These are phyloP conservation scores for Helleia helle DNA, from an alignment of 2,888 invertebrate genomes.

Conservation along the genomic window DNA sequence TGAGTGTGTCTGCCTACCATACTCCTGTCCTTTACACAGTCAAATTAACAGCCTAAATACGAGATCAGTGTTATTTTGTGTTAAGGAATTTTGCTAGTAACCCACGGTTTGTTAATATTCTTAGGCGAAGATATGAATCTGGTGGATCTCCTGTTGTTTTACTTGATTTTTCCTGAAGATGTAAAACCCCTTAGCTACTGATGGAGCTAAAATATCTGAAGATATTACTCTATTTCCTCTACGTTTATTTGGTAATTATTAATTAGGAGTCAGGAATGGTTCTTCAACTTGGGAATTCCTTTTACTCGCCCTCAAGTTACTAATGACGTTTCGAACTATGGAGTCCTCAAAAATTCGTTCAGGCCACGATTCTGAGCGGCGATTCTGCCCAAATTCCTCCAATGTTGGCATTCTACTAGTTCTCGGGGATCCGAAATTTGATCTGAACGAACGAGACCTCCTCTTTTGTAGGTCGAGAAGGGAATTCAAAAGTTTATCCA, in stretches of 20 bases:
- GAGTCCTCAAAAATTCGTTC: slow-evolving; percentile 59
- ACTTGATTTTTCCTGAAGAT: no score
- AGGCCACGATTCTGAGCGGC: slow-evolving; percentile 55
- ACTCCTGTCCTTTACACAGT: no score
- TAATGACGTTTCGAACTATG: slow-evolving; percentile 52
- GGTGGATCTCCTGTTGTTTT: no score
- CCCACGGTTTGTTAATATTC: no score
- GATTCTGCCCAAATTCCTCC: slow-evolving; percentile 31
- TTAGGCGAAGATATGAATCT: no score
- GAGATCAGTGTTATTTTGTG: no score
- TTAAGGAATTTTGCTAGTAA: no score
- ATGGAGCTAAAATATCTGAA: no score
- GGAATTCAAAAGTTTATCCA: slow-evolving; percentile 77
- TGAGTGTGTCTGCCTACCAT: no score
- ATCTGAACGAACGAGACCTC: slow-evolving; percentile 39
- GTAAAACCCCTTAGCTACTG: no score
- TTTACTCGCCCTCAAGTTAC: slow-evolving; percentile 42
- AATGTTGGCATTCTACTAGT: slow-evolving; percentile 43
- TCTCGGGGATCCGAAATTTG: slow-evolving; percentile 49
- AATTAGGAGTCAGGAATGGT: slow-evolving; percentile 55
- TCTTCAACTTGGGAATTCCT: slow-evolving; percentile 50
- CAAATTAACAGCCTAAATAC: no score
- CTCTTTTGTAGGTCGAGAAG: slow-evolving; percentile 66
- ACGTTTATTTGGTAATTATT: slow-evolving; percentile 13
- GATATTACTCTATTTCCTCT: background rate